Evolutionary conservation across 2,888 invertebrate genomes (phyloP), one percentile per base, ranked within the genome.

Genomic region (Lordiphosa fenestrarum): DNA sequence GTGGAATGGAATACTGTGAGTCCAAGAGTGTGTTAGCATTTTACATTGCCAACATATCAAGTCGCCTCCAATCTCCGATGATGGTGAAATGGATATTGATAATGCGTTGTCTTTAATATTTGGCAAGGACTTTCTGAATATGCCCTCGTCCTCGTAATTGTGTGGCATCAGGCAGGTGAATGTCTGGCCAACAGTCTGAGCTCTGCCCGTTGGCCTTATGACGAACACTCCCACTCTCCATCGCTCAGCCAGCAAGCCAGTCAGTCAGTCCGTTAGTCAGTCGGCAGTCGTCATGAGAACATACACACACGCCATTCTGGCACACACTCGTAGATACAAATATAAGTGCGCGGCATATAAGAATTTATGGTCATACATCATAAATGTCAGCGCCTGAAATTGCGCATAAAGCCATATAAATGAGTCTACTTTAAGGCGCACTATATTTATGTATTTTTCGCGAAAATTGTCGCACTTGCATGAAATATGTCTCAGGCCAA

Each of bases 381-480:
- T 86, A 86, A 86, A 74, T 86, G 85, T 86, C 85, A 86, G 76
- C 86, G 75, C 62, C 69, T 76, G 69, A 72, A 81, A 81, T 81
- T 76, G 74, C 85, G 71, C 69, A 75, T 71, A 84, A 84, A 86
- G 84, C 77, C 78, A 83, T 83, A 85, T 86, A 85, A 86, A 85
- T 85, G 85, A 71, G 76, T 72, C 70, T 76, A 71, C 85, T 83
- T 76, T 75, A 66, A 73, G 71, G 66, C 71, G 57, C 80, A 80
- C 73, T 78, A 83, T 81, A 77, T 84, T 69, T 82, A 73, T 67
- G 66, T 78, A 78, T 72, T 55, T 70, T 63, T 68, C 65, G 77
- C 63, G 66, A 71, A 84, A 84, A 84, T 73, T 78, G 82, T 67
- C 69, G 66, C 74, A 73, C 84, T 78, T 73, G 66, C 72, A 53